These are phyloP conservation scores for Cyanoliseus patagonus DNA, from an alignment of 2,113 vertebrate species.

Conservation along the genomic window DNA sequence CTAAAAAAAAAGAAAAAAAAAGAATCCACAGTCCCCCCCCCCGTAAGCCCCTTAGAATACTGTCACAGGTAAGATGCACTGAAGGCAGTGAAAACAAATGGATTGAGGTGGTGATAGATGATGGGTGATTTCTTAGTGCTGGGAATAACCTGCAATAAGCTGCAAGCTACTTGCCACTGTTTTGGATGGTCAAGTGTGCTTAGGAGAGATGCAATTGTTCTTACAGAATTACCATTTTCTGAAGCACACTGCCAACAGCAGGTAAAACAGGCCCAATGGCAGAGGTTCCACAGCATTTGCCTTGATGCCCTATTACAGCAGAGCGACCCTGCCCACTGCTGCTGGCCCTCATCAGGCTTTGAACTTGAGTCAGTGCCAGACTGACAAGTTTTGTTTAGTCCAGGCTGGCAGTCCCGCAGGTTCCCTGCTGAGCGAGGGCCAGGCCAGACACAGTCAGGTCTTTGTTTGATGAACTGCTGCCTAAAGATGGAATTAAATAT, in stretches of 20 bases:
- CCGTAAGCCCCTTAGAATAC: not conserved
- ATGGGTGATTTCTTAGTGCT: not conserved
- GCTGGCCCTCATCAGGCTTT: conserved; percentile 13
- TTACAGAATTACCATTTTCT: not conserved
- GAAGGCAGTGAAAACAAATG: not conserved
- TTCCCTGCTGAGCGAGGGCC: conserved; percentile 48
- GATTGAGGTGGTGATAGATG: not conserved
- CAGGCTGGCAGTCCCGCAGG: not conserved
- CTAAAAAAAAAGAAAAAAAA: not conserved
- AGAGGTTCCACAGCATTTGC: not conserved
- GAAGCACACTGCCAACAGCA: not conserved
- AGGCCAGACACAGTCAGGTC: conserved; percentile 63
- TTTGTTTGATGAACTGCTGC: conserved; percentile 64
- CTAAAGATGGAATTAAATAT: conserved; percentile 65
- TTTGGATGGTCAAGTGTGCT: not conserved
- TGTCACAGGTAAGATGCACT: not conserved
- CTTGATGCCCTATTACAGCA: not conserved
- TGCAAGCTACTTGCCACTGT: not conserved
- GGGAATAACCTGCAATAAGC: not conserved
- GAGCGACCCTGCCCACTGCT: not conserved
- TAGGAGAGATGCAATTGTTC: not conserved
- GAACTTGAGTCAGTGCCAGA: conserved; percentile 44
- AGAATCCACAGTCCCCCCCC: not conserved
- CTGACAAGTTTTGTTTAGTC: conserved; percentile 46
- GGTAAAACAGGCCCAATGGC: not conserved